Base-by-base conservation (phyloP, 2,797 vertebrate genomes). In the Brachyalestes nurse region DNA sequence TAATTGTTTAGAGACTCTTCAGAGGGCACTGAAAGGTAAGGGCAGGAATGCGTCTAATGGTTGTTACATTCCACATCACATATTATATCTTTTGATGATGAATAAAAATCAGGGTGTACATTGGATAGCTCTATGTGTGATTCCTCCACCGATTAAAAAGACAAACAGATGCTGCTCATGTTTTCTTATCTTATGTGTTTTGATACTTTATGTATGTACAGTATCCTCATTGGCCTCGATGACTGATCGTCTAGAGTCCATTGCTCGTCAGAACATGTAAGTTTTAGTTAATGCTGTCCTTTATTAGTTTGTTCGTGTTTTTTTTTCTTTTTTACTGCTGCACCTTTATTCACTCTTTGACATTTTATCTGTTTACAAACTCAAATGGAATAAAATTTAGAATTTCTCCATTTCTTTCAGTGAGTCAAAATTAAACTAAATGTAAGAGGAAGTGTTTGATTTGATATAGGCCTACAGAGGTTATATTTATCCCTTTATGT, bases 201-300 rank as follows among this genome's bases (percentile, higher is more conserved):
- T 45, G 14, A 40, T 57, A 10, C 42, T 16, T 51, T 83, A 16
- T 45, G 25, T 6, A 79, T 87, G 85, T 55, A 28, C 83, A 99
- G 98, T 99, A 19, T 97, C 97, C 10, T 97, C 98, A 23, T 91
- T 99, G 85, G 95, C 97, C 60, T 97, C 97, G 70, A 99, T 99
- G 98, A 99, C 97, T 0, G 97, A 98, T 86, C 97, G 97, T 49
- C 88, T 99, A 55, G 98, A 99, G 88, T 99, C 97, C 51, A 99
- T 99, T 73, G 98, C 98, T 78, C 93, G 97, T 79, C 97, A 99
- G 83, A 98, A 97, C 85, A 94, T 98, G 98, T 99, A 87, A 83
- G 96, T 91, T 53, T 23, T 72, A 45, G 6, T 69, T 53, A 77
- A 7, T 34, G 4, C 5, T 34, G 2, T 34, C 5, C 34, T 34